phyloP scores from a whole-genome alignment of 2,888 invertebrate species.

The Hydroisotoma schaefferi region DNA sequence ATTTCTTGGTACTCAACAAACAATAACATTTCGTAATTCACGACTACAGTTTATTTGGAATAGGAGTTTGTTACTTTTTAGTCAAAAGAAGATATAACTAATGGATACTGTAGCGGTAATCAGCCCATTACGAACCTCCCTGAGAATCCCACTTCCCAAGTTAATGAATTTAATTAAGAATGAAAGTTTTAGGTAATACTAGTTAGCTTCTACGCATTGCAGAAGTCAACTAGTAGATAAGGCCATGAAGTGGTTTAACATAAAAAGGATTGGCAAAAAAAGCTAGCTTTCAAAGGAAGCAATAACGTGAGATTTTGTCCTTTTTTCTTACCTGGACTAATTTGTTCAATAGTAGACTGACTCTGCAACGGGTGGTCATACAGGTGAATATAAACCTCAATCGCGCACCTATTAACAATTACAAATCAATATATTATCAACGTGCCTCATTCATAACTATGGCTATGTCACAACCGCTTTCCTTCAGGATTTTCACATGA shows the following conservation, averaged over 20 bases:
- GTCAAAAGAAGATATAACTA: no score
- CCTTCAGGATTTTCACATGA: background rate
- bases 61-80: no score
- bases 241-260: no score
- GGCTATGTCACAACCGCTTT: background rate
- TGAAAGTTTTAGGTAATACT: background rate
- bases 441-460: background rate
- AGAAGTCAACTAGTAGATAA: no score
- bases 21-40: no score
- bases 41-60: no score
- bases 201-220: background rate
- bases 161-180: slow-evolving; percentile 5
- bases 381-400: slow-evolving; percentile 83
- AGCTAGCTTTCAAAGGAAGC: slow-evolving; percentile 5
- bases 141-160: slow-evolving; percentile 6
- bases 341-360: slow-evolving; percentile 50
- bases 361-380: slow-evolving; percentile 67
- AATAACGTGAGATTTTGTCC: slow-evolving; percentile 28
- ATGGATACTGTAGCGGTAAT: no score
- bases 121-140: no score
- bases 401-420: slow-evolving; percentile 62
- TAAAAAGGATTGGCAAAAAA: background rate
- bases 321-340: slow-evolving; percentile 29
- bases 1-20: no score
- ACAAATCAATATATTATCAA: slow-evolving; percentile 4